Percentiles rank a stretch among this genome's conserved stretches.
These are phyloP conservation scores for Pterocles gutturalis DNA, from an alignment of 2,113 vertebrate genomes.

Conservation along the genomic window DNA sequence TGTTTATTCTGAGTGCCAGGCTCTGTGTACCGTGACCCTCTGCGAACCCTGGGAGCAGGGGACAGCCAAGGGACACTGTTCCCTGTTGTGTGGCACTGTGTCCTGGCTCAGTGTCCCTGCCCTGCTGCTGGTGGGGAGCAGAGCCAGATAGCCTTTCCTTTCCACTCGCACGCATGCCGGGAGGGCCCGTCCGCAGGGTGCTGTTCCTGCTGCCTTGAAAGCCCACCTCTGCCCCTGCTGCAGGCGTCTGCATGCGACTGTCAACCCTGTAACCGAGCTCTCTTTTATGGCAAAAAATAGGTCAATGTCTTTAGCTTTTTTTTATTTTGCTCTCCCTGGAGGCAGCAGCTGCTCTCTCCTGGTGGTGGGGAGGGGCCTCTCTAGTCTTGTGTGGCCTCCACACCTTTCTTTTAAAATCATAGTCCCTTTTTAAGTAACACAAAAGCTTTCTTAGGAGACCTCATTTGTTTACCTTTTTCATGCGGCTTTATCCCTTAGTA, in stretches of 20 bases:
- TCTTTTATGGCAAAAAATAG: background rate
- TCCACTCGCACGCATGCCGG: fast-evolving
- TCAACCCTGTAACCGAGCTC: fast-evolving
- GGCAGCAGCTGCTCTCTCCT: background rate
- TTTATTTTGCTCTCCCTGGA: background rate
- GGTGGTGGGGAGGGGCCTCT: background rate
- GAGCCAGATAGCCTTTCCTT: background rate
- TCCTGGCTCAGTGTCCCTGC: background rate
- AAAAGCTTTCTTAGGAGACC: background rate
- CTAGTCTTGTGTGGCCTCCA: background rate
- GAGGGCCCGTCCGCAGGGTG: fast-evolving
- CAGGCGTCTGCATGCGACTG: fast-evolving
- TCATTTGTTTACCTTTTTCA: background rate
- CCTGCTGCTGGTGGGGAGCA: background rate
- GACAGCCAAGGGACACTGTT: background rate
- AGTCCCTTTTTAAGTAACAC: background rate
- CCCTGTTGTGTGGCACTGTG: background rate
- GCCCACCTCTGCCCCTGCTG: background rate
- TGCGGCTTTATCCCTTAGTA: background rate
- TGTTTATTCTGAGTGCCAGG: fast-evolving
- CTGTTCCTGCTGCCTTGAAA: background rate
- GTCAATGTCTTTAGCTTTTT: fast-evolving
- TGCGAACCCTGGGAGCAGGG: background rate
- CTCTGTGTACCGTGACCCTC: background rate
- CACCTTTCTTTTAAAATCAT: background rate